These are phyloP conservation scores for Lamprotornis superbus DNA, from an alignment of 2,113 vertebrate species.

Conservation along the genomic window DNA sequence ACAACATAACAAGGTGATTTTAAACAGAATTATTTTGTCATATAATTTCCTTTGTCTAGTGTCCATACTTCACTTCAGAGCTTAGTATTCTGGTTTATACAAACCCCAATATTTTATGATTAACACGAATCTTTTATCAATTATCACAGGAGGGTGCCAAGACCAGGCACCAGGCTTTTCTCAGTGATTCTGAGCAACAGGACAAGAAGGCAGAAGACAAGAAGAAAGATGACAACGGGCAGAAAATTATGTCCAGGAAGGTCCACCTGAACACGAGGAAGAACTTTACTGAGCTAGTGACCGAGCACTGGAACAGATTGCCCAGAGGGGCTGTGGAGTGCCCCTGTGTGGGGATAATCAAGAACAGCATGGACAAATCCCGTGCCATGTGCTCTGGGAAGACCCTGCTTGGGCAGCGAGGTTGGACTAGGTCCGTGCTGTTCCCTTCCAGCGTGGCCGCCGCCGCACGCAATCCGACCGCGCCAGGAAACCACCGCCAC, in stretches of 20 bases:
- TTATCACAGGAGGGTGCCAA: too few species aligned
- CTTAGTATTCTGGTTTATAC: too few species aligned
- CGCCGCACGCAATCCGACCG: too few species aligned
- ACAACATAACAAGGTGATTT: too few species aligned
- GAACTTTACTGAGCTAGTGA: not conserved
- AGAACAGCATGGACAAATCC: rapidly evolving
- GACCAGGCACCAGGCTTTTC: not conserved
- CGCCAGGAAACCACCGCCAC: not conserved
- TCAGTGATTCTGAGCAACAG: not conserved
- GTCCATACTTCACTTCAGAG: too few species aligned
- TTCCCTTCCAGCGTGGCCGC: too few species aligned
- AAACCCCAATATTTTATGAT: too few species aligned
- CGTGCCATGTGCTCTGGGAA: rapidly evolving
- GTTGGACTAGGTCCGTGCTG: rapidly evolving
- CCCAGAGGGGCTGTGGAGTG: not conserved
- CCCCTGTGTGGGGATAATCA: not conserved
- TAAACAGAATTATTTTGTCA: too few species aligned
- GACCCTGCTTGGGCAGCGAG: rapidly evolving
- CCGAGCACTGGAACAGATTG: not conserved
- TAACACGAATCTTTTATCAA: too few species aligned
- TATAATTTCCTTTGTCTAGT: too few species aligned
- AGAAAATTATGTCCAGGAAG: not conserved
- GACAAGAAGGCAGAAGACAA: not conserved
- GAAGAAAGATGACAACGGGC: not conserved
- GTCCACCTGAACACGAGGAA: not conserved